Evolutionary conservation across 2,113 vertebrate genomes (phyloP).

Genomic region (Rhinoderma darwinii): DNA sequence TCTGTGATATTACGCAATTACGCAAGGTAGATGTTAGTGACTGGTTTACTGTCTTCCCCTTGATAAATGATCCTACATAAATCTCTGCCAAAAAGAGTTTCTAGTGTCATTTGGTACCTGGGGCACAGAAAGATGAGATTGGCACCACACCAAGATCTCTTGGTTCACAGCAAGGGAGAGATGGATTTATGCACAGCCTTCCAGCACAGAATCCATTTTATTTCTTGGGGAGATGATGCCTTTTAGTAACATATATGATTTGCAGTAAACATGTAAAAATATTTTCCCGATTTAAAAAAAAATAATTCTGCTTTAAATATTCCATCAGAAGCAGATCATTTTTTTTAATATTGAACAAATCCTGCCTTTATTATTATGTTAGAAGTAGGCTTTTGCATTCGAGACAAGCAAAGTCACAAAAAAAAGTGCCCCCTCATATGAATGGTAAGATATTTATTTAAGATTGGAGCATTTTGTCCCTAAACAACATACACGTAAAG

Average conservation of each 20-base stretch:
- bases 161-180: conserved; percentile 57
- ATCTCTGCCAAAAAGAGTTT: conserved; percentile 59
- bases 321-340: not conserved
- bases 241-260: conserved; percentile 50
- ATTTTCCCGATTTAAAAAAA: not conserved
- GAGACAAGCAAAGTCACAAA: not conserved
- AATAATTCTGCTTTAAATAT: not conserved
- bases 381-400: not conserved
- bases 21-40: conserved; percentile 36
- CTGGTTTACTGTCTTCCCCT: conserved; percentile 46
- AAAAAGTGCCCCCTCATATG: not conserved
- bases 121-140: conserved; percentile 59
- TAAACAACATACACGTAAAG: not conserved
- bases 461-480: not conserved
- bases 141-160: conserved; percentile 56
- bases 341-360: not conserved
- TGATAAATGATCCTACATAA: conserved; percentile 59
- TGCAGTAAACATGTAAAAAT: conserved; percentile 27
- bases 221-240: conserved; percentile 38
- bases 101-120: conserved; percentile 59
- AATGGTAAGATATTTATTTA: not conserved
- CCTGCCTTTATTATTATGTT: not conserved
- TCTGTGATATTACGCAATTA: conserved; percentile 35
- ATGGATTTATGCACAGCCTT: conserved; percentile 53
- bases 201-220: conserved; percentile 38